phyloP scores from a whole-genome alignment of 1,140 invertebrate genomes.

The Sycophaga agraensis region DNA sequence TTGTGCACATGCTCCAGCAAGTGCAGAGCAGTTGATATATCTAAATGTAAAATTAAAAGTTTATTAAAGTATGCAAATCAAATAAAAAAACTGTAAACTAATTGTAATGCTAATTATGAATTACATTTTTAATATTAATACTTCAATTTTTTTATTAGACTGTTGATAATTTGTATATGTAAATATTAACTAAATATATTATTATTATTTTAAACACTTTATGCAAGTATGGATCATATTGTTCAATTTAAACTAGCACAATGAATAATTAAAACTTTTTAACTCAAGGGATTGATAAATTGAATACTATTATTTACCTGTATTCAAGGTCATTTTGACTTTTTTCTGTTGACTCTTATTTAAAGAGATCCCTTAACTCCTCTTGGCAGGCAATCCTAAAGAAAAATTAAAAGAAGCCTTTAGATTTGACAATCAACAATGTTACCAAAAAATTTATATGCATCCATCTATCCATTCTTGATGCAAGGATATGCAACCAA shows the following conservation, averaged over 20 bases:
- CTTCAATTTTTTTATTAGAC: neutral
- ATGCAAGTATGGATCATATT: no score
- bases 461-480: no score
- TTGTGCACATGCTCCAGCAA: constrained; percentile 65
- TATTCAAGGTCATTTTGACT: constrained; percentile 44
- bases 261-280: no score
- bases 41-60: constrained; percentile 46
- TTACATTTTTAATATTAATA: neutral
- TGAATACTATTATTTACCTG: constrained; percentile 41
- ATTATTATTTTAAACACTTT: no score
- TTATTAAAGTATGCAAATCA: neutral
- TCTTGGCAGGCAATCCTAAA: constrained; percentile 11
- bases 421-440: no score
- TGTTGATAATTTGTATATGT: no score
- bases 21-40: constrained; percentile 63
- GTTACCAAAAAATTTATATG: no score
- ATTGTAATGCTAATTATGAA: neutral
- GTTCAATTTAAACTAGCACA: no score
- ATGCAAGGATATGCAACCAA: no score
- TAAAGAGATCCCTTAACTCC: constrained; percentile 15
- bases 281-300: no score
- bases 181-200: no score
- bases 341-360: neutral
- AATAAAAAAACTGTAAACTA: neutral
- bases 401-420: neutral